A percentile compares a stretch with the other conserved stretches of the same genome.
Conservation (phyloP, 2,888 invertebrate genomes). For the Acanthoscelides obtectus region DNA sequence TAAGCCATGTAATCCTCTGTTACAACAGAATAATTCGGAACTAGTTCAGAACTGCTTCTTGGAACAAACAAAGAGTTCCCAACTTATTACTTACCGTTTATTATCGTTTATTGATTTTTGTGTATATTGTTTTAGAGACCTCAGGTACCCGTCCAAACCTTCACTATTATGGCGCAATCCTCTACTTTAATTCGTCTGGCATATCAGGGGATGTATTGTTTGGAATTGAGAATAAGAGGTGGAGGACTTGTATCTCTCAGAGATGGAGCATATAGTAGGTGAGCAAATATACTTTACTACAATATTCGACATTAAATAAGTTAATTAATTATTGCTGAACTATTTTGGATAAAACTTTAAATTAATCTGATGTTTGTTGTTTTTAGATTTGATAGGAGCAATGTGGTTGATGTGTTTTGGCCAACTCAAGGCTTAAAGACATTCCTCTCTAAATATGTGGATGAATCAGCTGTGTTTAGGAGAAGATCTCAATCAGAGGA, state of each 20-base stretch:
- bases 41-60: no score
- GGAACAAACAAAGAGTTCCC: no score
- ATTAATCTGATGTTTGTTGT: not conserved
- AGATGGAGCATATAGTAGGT: slow-evolving; percentile 84
- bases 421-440: slow-evolving; percentile 88
- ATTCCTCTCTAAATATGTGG: slow-evolving; percentile 89
- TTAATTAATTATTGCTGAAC: not conserved
- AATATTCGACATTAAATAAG: no score
- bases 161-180: slow-evolving; percentile 81
- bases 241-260: slow-evolving; percentile 83
- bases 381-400: slow-evolving; percentile 75
- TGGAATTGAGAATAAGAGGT: slow-evolving; percentile 82
- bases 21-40: no score
- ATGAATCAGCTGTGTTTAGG: slow-evolving; percentile 81
- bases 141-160: slow-evolving; percentile 78
- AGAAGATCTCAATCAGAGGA: slow-evolving; percentile 85
- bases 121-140: slow-evolving; percentile 52
- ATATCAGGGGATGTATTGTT: slow-evolving; percentile 86
- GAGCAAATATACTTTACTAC: not conserved
- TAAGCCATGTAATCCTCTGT: no score
- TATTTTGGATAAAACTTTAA: not conserved
- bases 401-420: slow-evolving; percentile 86
- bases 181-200: slow-evolving; percentile 77
- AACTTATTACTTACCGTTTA: not conserved
- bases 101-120: no score